A percentile compares a stretch with the other conserved stretches of the same genome.
Evolutionary conservation across 2,113 vertebrate genomes (phyloP).

Genomic region (Paedocypris sp.): DNA sequence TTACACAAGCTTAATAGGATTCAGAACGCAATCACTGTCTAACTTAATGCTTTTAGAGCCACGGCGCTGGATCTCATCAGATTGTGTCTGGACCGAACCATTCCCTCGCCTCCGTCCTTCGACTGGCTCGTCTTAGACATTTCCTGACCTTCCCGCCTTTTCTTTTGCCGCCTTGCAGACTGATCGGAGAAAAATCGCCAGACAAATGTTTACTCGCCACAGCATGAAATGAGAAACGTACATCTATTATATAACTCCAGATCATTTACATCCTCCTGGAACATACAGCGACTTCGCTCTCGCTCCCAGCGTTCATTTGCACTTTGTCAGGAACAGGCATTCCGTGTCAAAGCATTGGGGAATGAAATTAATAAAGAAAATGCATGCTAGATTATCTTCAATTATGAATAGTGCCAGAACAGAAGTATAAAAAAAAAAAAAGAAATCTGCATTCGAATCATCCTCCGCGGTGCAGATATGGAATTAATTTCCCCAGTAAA

Average conservation of each 20-base stretch:
- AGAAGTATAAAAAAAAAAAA: slow-evolving; percentile 5
- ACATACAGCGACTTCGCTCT: slow-evolving; percentile 32
- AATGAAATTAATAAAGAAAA: slow-evolving; percentile 31
- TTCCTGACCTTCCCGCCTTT: slow-evolving; percentile 7
- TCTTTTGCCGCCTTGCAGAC: neutral
- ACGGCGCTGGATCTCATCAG: slow-evolving; percentile 14
- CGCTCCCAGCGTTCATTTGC: slow-evolving; percentile 31
- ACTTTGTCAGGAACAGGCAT: slow-evolving; percentile 33
- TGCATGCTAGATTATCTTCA: slow-evolving; percentile 17
- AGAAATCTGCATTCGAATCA: neutral
- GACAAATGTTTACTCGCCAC: slow-evolving; percentile 45
- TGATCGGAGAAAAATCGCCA: slow-evolving; percentile 21
- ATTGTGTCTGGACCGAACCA: neutral
- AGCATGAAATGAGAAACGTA: slow-evolving; percentile 47
- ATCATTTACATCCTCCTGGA: slow-evolving; percentile 49
- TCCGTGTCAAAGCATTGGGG: slow-evolving; percentile 17
- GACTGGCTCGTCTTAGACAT: slow-evolving; percentile 9
- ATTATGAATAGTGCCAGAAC: slow-evolving; percentile 15
- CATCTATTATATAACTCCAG: slow-evolving; percentile 41
- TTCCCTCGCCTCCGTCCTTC: neutral
- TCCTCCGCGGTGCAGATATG: neutral
- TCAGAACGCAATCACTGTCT: slow-evolving; percentile 2
- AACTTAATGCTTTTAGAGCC: slow-evolving; percentile 14
- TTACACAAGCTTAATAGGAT: slow-evolving; percentile 15
- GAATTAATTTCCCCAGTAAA: slow-evolving; percentile 1